phyloP scores from a whole-genome alignment of 1,140 invertebrate genomes.

The Drosophila chauvacae region DNA sequence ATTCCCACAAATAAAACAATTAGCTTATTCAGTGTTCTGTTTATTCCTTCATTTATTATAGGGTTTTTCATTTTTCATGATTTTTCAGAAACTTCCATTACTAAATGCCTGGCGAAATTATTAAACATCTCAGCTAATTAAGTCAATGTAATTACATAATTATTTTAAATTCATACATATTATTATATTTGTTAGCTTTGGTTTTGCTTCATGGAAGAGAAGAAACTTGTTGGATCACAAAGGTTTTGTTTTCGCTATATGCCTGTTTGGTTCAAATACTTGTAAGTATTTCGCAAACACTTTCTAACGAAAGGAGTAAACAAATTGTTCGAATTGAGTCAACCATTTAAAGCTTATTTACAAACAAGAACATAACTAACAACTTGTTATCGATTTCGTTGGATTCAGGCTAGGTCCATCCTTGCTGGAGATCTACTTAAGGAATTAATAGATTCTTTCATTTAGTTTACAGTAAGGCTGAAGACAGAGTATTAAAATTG shows the following conservation, averaged over 20 bases:
- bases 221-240: constrained; percentile 83
- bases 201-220: constrained; percentile 81
- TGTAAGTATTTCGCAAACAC: constrained; percentile 34
- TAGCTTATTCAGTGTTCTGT: constrained; percentile 16
- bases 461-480: constrained; percentile 69
- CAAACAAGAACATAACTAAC: constrained; percentile 74
- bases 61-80: constrained; percentile 38
- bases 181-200: constrained; percentile 59
- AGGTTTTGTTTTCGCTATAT: constrained; percentile 57
- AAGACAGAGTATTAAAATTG: constrained; percentile 81
- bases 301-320: constrained; percentile 60
- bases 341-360: constrained; percentile 76
- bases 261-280: constrained; percentile 8
- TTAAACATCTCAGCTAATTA: constrained; percentile 79
- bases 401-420: constrained; percentile 49
- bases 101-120: constrained; percentile 79
- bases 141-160: constrained; percentile 74
- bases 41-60: constrained; percentile 67
- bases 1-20: background rate
- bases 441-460: constrained; percentile 34
- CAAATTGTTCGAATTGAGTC: constrained; percentile 55
- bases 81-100: constrained; percentile 42
- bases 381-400: constrained; percentile 57
- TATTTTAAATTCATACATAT: constrained; percentile 65
- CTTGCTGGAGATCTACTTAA: constrained; percentile 43